Evolutionary conservation across 2,888 invertebrate genomes (phyloP), one percentile per base, ranked within the genome.

Genomic region (Osmoderma eremita): DNA sequence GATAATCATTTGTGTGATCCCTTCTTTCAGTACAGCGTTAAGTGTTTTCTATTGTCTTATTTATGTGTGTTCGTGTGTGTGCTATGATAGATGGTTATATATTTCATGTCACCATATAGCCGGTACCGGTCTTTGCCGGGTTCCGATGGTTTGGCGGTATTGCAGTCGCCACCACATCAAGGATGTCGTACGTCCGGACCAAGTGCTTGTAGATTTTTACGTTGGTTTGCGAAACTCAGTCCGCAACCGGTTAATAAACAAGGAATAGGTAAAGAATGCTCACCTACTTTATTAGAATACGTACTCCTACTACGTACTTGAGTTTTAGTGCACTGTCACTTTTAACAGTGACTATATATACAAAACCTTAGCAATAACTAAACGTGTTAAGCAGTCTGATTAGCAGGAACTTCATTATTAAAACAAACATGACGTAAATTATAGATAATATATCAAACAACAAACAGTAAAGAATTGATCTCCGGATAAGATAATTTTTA

Each of bases 161-260:
- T 76, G 58, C 70, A 74, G 65, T 72, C 73, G 49, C 70, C 69
- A 45, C 73, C 73, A 15, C 68, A 50, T 22, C 66, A 71, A 49
- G 73, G 70, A 67, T 73, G 73, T 68, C 72, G 73, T 22, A 64
- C 72, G 36, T 73, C 77, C 24, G 74, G 77, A 20, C 77, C 78
- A 74, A 84, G 84, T 6, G 84, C 85, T 10, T 83, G 86, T 71
- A 78, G 85, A 67, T 86, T 86, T 75, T 80, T 86, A 69, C 81
- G 84, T 74, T 86, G 86, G 86, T 85, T 86, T 74, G 82, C 85
- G 49, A 83, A 84, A 69, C 79, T 86, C 36, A 84, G 85, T 51
- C 84, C 85, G 63, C 85, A 85, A 67, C 84, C 85, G 36, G 84
- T 84, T 69, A 84, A 83, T 74, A 85, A 85, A 74, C 83, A 84